A percentile compares a stretch with the other conserved stretches of the same genome.
Conservation (phyloP, 2,888 invertebrate genomes). For the Cinara cedri region DNA sequence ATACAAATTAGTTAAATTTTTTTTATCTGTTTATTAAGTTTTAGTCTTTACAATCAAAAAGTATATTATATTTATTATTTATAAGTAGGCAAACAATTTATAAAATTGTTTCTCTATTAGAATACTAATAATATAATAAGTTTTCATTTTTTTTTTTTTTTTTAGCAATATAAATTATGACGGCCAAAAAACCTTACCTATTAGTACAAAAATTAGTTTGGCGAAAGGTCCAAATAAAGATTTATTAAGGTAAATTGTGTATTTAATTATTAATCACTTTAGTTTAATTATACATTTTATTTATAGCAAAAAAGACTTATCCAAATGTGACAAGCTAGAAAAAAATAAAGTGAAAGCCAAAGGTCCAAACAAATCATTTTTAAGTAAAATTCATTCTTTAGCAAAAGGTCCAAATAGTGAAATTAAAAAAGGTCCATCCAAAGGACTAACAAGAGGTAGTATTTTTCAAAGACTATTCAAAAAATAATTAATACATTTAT, state of each 20-base stretch:
- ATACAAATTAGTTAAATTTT: neutral
- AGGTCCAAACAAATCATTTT: constrained; percentile 68
- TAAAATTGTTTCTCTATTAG: too few species aligned
- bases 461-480: constrained; percentile 64
- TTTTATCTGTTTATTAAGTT: too few species aligned
- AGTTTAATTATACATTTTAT: neutral
- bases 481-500: constrained; percentile 29
- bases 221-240: constrained; percentile 81
- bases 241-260: constrained; percentile 75
- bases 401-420: constrained; percentile 73
- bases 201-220: constrained; percentile 69
- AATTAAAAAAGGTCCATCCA: constrained; percentile 73
- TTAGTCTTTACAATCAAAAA: too few species aligned
- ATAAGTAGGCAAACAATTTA: too few species aligned
- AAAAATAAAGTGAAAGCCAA: constrained; percentile 61
- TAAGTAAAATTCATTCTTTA: constrained; percentile 62
- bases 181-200: neutral
- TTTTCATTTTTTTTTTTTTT: constrained; percentile 1
- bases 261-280: neutral
- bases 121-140: neutral
- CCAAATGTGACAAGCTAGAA: constrained; percentile 17
- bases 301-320: constrained; percentile 13
- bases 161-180: constrained; percentile 13
- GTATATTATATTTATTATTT: too few species aligned
- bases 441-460: constrained; percentile 77